A percentile compares a stretch with the other conserved stretches of the same genome.
Evolutionary conservation across 2,888 invertebrate genomes (phyloP).

Genomic region (Lochmaea capreae): DNA sequence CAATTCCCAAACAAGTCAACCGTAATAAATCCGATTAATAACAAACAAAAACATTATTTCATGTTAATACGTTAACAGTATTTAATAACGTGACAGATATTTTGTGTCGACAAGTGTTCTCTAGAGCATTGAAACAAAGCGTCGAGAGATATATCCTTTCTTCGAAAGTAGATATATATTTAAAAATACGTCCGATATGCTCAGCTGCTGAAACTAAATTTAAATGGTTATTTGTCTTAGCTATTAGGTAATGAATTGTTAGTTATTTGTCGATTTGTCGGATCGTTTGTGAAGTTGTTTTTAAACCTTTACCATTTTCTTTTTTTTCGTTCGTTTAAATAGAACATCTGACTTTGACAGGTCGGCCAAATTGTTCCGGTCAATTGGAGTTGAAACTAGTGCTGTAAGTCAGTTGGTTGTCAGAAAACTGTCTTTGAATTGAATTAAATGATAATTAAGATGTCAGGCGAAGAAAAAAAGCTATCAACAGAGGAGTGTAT

Average conservation of each 20-base stretch:
- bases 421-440: too few relatives aligned
- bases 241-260: constrained; percentile 8
- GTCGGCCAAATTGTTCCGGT: too few relatives aligned
- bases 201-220: constrained; percentile 36
- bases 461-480: too few relatives aligned
- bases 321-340: background rate
- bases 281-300: background rate
- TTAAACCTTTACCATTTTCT: background rate
- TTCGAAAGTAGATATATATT: constrained; percentile 30
- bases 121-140: constrained; percentile 25
- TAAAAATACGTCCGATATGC: constrained; percentile 30
- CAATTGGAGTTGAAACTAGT: too few relatives aligned
- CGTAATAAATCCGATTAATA: constrained; percentile 39
- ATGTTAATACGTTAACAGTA: constrained; percentile 37
- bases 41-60: constrained; percentile 26
- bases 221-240: constrained; percentile 37
- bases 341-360: background rate
- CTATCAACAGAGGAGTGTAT: too few relatives aligned
- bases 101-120: constrained; percentile 29
- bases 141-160: constrained; percentile 41
- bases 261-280: background rate
- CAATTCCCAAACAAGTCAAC: constrained; percentile 8
- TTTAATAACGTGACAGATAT: constrained; percentile 41
- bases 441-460: too few relatives aligned
- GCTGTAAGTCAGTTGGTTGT: too few relatives aligned